phyloP scores from a whole-genome alignment of 2,113 vertebrate species.

The Ia io region DNA sequence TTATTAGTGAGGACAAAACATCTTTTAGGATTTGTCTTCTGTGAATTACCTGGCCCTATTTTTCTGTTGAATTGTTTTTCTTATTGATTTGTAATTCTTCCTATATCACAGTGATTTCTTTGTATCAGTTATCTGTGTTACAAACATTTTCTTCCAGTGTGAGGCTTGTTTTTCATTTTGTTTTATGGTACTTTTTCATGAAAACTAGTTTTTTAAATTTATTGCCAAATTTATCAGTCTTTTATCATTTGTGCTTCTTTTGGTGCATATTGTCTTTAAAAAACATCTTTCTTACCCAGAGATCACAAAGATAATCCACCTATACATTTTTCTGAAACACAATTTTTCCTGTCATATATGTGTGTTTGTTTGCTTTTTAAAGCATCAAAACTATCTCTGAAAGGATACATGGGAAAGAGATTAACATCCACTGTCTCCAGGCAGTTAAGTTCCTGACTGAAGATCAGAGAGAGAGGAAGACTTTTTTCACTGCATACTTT shows the following conservation, averaged over 20 bases:
- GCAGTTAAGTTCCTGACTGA: neutral
- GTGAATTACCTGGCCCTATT: neutral
- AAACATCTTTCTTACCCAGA: neutral
- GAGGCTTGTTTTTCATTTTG: neutral
- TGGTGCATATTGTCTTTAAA: neutral
- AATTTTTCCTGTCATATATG: neutral
- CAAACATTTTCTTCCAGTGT: neutral
- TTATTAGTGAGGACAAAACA: neutral
- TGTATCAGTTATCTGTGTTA: constrained; percentile 1
- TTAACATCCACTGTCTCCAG: neutral
- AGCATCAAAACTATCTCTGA: neutral
- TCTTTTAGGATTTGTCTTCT: neutral
- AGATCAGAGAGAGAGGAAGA: neutral
- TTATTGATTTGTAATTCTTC: neutral
- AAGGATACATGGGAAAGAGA: neutral
- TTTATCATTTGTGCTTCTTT: neutral
- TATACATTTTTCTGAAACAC: neutral
- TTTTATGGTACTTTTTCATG: neutral
- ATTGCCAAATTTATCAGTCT: neutral
- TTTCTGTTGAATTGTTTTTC: neutral
- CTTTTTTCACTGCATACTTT: neutral
- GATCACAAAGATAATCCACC: neutral
- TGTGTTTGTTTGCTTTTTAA: constrained; percentile 6
- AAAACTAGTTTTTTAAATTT: constrained; percentile 17
- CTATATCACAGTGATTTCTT: neutral